Base-by-base conservation (phyloP, 1,140 invertebrate genomes). In the Lasioglossum albipes region DNA sequence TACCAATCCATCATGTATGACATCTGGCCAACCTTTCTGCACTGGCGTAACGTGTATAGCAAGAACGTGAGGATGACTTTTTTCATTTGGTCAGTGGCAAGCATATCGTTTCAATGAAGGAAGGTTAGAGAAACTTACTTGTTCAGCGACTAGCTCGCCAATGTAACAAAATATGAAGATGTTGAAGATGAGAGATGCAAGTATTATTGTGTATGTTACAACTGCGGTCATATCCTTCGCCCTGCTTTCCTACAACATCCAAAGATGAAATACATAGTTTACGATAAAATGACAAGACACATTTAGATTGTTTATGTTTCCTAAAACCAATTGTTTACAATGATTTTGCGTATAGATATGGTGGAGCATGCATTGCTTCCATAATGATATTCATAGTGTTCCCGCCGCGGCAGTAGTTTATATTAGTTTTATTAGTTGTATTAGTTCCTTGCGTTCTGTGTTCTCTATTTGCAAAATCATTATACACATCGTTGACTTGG, bases 141-240 rank as follows among this genome's bases (percentile, higher is more conserved):
- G 76, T 62, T 79, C 68, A 7, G 80, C 79, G 3, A 90, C 67
- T 41, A 83, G 59, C 61, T 90, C 88, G 0, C 89, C 87, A 52
- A 89, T 85, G 41, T 89, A 89, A 83, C 89, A 90, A 82, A 88
- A 88, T 81, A 89, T 82, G 49, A 89, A 89, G 49, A 90, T 87
- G 72, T 90, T 89, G 13, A 87, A 87, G 1, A 64, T 69, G 4
- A 88, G 65, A 0, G 84, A 87, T 18, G 68, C n/a, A 1, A 84
- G 20, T 7, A 89, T 13, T 0, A 73, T 54, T 3, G 54, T 12
- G 69, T 64, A 84, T 5, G 80, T 84, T 10, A 79, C 0, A 0
- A 27, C 1, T 16, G 3, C 0, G 1, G 64, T 72, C 22, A 62
- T 9, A 0, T 78, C 75, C 3, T 62, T 76, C 5, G 2, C 7